Evolutionary conservation across 2,888 invertebrate genomes (phyloP).

Genomic region (Melipona bicolor): DNA sequence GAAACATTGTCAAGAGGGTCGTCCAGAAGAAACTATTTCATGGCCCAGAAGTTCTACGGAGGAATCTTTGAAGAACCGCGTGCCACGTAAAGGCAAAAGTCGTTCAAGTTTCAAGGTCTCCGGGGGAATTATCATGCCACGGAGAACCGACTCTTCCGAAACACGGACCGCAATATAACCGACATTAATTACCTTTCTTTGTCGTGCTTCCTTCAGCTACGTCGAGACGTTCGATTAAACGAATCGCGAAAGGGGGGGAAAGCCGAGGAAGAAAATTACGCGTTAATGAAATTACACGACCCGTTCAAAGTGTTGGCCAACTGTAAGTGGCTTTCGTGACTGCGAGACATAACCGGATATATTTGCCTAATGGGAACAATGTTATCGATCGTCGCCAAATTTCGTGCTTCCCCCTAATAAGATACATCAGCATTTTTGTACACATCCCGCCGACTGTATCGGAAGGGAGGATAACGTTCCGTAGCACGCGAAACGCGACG

Average conservation of each 20-base stretch:
- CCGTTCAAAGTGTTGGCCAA: neutral
- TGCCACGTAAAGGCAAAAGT: neutral
- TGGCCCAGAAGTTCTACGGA: neutral
- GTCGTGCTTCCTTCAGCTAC: neutral
- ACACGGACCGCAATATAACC: neutral
- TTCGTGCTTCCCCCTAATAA: neutral
- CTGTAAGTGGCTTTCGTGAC: conserved; percentile 37
- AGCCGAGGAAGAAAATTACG: conserved; percentile 1
- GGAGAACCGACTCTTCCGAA: neutral
- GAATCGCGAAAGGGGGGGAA: neutral
- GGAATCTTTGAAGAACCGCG: neutral
- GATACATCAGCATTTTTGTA: neutral
- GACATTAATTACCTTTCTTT: neutral
- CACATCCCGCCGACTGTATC: neutral
- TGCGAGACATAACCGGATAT: conserved; percentile 7
- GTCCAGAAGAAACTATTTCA: neutral
- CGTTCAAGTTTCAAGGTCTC: conserved; percentile 14
- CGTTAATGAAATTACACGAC: conserved; percentile 39
- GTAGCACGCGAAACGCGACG: neutral
- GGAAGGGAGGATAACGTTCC: neutral
- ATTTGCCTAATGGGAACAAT: neutral
- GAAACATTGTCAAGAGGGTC: neutral
- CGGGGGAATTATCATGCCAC: conserved; percentile 16
- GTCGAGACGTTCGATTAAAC: neutral
- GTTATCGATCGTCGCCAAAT: conserved; percentile 33